phyloP scores from a whole-genome alignment of 2,113 vertebrate species.

The Tragulus kanchil region DNA sequence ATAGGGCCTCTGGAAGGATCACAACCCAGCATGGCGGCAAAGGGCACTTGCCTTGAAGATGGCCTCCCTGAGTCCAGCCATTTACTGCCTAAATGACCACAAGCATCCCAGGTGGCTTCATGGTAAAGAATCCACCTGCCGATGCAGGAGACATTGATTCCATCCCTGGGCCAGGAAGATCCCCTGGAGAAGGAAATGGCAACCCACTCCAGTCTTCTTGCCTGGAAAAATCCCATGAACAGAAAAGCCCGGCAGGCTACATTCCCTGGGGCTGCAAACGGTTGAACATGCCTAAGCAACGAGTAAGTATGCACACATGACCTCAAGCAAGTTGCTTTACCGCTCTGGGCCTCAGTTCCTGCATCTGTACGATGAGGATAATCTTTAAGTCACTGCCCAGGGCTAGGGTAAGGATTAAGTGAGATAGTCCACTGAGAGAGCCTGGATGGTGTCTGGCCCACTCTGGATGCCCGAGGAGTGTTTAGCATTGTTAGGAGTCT shows the following conservation, averaged over 20 bases:
- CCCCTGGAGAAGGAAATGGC: not conserved
- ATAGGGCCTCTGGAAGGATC: rapidly evolving
- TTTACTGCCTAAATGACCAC: not conserved
- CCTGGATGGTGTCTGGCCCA: not conserved
- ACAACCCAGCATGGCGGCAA: rapidly evolving
- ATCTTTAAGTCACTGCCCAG: not conserved
- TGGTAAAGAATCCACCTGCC: not conserved
- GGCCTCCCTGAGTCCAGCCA: not conserved
- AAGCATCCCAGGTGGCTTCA: not conserved
- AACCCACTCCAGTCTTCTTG: not conserved
- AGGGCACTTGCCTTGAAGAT: not conserved
- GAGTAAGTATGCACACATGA: not conserved
- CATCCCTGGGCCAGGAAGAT: not conserved
- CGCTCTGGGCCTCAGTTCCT: not conserved
- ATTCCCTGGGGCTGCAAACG: not conserved
- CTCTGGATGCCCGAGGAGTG: rapidly evolving
- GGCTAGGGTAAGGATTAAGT: not conserved
- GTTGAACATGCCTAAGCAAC: not conserved
- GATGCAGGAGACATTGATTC: not conserved
- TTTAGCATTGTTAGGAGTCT: not conserved
- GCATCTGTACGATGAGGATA: not conserved
- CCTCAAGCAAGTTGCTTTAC: not conserved
- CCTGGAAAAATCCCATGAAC: not conserved
- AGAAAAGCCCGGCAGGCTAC: not conserved
- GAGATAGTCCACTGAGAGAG: rapidly evolving